Percentiles rank a stretch among this genome's conserved stretches.
phyloP scores from a whole-genome alignment of 2,888 invertebrate species.

The Hecatera dysodea region DNA sequence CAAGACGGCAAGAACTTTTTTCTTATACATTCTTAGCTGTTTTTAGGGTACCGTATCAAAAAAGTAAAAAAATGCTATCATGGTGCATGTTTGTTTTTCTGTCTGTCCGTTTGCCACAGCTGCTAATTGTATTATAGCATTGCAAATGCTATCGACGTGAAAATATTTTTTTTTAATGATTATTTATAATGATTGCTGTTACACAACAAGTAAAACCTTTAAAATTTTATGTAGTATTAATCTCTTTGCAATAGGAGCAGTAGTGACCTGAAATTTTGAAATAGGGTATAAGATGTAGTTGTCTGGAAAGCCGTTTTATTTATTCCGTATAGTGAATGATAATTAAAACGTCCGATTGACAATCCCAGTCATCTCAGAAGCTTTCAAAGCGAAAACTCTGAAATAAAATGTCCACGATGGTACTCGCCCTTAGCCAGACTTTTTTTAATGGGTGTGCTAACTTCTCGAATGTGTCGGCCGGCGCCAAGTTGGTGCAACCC shows the following conservation, averaged over 20 bases:
- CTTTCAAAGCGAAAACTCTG: not conserved
- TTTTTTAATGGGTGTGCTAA: constrained; percentile 81
- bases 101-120: not conserved
- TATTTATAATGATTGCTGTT: not conserved
- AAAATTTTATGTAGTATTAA: not conserved
- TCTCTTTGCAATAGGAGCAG: not conserved
- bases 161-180: not conserved
- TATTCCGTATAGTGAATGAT: too few species aligned
- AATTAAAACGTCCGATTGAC: too few species aligned
- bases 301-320: not conserved
- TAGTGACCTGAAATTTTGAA: not conserved
- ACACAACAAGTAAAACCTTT: not conserved
- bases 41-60: constrained; percentile 47
- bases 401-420: not conserved
- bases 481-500: constrained; percentile 88
- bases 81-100: not conserved
- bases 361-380: too few species aligned
- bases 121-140: not conserved
- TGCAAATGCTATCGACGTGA: not conserved
- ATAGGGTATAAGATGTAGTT: not conserved
- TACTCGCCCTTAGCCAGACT: not conserved
- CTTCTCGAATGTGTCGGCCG: constrained; percentile 82
- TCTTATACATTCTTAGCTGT: constrained; percentile 77
- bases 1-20: constrained; percentile 79
- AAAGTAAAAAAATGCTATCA: not conserved